Percentiles rank a stretch among this genome's conserved stretches.
Evolutionary conservation across 1,140 invertebrate species (phyloP).

Genomic region (Drosophila fuyamai): DNA sequence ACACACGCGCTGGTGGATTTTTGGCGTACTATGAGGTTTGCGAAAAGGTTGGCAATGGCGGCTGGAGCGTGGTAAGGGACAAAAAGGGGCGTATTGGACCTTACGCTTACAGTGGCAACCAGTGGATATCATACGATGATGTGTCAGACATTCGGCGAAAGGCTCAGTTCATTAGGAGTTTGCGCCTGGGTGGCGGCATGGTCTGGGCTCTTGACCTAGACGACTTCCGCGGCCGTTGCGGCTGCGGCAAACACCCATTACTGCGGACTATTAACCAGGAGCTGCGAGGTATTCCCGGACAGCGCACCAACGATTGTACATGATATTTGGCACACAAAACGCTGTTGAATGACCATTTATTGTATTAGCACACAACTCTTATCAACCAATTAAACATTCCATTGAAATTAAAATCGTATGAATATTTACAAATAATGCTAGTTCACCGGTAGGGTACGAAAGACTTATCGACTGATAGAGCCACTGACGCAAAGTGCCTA

Average conservation of each 20-base stretch:
- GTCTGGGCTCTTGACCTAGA: constrained; percentile 92
- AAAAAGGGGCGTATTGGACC: constrained; percentile 89
- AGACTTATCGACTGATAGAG: too few relatives aligned
- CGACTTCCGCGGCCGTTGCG: constrained; percentile 89
- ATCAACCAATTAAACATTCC: too few relatives aligned
- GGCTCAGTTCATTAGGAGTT: constrained; percentile 86
- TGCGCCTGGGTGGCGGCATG: constrained; percentile 90
- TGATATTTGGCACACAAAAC: constrained; percentile 30
- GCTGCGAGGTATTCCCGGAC: constrained; percentile 85
- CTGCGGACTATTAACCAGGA: constrained; percentile 87
- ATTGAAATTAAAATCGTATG: too few relatives aligned
- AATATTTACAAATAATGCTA: too few relatives aligned
- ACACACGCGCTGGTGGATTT: constrained; percentile 92
- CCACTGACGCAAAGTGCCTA: too few relatives aligned
- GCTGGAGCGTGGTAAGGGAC: constrained; percentile 89
- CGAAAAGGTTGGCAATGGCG: constrained; percentile 86
- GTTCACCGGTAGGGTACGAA: too few relatives aligned
- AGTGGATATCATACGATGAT: constrained; percentile 94
- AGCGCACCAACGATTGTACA: constrained; percentile 83
- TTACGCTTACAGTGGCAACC: constrained; percentile 89
- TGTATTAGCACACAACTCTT: too few relatives aligned
- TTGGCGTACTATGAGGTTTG: constrained; percentile 94
- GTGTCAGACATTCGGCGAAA: constrained; percentile 88
- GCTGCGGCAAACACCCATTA: constrained; percentile 87
- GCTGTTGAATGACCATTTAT: too few relatives aligned